Base-by-base conservation (phyloP, 2,797 vertebrate species). In the Gadopsis marmoratus region DNA sequence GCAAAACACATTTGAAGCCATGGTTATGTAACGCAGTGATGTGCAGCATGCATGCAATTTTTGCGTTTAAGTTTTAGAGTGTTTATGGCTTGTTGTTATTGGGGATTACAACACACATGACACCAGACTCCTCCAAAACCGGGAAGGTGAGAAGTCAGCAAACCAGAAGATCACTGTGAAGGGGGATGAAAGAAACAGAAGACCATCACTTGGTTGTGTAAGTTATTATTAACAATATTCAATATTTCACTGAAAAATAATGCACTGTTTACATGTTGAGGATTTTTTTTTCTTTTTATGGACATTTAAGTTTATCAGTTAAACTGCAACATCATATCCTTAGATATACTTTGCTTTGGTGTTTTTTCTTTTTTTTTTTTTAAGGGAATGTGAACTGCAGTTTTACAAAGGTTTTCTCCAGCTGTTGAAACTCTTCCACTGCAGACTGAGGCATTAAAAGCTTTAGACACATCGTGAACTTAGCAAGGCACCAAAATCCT, bases 151-250 rank as follows among this genome's bases (percentile, higher is more conserved):
- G 53, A 63, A 76, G n/a, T 26, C 55, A 48, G 45, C 13, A 68
- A 50, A 47, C 56, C 35, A 39, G 29, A 67, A n/a, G 62, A 71
- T 19, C 45, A 43, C 8, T 58, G 54, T 48, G 69, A 61, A 54
- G 74, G 78, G 78, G 31, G 79, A 81, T 66, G 37, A 67, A 5
- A 45, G 43, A 54, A 56, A 53, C 55, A 33, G 61, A 81, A 37
- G 45, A 73, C 37, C 58, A 0, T 59, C 48, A 61, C 23, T 26
- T 64, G 3, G 26, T 50, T 39, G 17, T 80, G 82, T 89, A 84
- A 55, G 13, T 71, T 29, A 23, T 37, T 51, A 13, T 10, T 29
- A 4, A 26, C 19, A 23, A 3, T 4, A 12, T 35, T 48, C 7
- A 9, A 5, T 13, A 37, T 9, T 47, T n/a, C 3, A 7, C 3